Evolutionary conservation across 2,888 invertebrate genomes (phyloP).

Genomic region (Syritta pipiens): DNA sequence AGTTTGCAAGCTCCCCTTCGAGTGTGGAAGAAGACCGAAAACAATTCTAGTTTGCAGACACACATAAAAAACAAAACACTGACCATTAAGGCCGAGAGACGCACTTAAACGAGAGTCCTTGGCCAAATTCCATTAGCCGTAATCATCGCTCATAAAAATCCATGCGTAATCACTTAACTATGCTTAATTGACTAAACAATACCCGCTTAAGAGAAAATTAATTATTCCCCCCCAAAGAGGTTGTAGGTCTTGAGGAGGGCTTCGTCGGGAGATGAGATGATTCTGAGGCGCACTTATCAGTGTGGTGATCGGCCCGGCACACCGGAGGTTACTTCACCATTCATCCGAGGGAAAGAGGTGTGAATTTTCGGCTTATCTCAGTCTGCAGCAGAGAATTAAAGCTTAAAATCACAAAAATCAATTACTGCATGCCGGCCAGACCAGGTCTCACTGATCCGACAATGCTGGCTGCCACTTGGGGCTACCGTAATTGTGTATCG

Average conservation of each 20-base stretch:
- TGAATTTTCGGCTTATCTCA: conserved; percentile 29
- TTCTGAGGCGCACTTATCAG: conserved; percentile 27
- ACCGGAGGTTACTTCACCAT: conserved; percentile 25
- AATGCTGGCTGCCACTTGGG: conserved; percentile 12
- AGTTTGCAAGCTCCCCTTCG: background rate
- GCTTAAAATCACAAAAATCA: conserved; percentile 35
- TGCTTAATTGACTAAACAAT: conserved; percentile 37
- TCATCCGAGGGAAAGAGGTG: conserved; percentile 9
- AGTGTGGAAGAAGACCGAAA: background rate
- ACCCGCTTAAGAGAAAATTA: conserved; percentile 49
- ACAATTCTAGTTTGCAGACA: background rate
- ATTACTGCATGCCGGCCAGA: conserved; percentile 8
- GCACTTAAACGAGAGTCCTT: conserved; percentile 41
- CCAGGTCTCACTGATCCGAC: conserved; percentile 6
- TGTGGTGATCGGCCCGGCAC: conserved; percentile 9
- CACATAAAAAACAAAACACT: background rate
- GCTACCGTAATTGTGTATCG: conserved; percentile 29
- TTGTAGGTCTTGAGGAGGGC: conserved; percentile 13
- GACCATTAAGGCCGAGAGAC: background rate
- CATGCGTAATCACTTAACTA: conserved; percentile 34
- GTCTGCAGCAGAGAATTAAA: conserved; percentile 27
- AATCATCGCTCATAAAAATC: conserved; percentile 39
- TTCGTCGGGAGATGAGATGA: conserved; percentile 3
- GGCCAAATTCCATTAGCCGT: conserved; percentile 47
- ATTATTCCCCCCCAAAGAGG: conserved; percentile 26